Evolutionary conservation across 2,888 invertebrate species (phyloP).

Genomic region (Amiota communis): DNA sequence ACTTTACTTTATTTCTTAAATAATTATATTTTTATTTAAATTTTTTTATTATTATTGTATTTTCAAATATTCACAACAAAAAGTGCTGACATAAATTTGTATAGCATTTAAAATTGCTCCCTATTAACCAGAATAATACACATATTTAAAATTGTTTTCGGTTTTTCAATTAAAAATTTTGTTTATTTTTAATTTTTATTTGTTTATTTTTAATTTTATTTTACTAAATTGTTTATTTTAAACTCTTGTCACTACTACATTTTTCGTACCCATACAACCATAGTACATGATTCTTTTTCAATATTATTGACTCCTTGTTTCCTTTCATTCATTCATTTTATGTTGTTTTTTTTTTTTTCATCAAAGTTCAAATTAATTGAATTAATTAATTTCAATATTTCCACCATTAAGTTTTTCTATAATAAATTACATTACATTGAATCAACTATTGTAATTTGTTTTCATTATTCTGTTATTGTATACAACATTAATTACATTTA

Average conservation of each 20-base stretch:
- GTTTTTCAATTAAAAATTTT: background rate
- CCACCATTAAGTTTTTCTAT: too few relatives aligned
- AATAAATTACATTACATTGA: background rate
- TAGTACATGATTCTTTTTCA: too few relatives aligned
- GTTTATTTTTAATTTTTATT: background rate
- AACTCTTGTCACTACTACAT: background rate
- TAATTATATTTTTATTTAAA: background rate
- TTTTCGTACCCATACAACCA: too few relatives aligned
- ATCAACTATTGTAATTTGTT: background rate
- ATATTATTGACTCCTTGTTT: background rate
- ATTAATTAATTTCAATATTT: slow-evolving; percentile 4
- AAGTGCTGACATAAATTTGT: slow-evolving; percentile 16
- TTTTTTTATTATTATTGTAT: background rate
- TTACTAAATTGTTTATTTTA: slow-evolving; percentile 1
- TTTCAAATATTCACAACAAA: slow-evolving; percentile 6
- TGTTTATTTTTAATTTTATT: background rate
- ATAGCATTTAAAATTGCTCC: slow-evolving; percentile 18
- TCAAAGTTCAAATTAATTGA: background rate
- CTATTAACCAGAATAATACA: slow-evolving; percentile 1
- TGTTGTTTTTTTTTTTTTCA: background rate
- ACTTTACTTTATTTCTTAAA: background rate
- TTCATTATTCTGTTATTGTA: too few relatives aligned
- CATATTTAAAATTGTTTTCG: background rate
- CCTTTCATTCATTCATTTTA: background rate
- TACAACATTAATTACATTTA: background rate